These are phyloP conservation scores for Macrotis lagotis DNA, from an alignment of 2,113 vertebrate species.

Conservation along the genomic window DNA sequence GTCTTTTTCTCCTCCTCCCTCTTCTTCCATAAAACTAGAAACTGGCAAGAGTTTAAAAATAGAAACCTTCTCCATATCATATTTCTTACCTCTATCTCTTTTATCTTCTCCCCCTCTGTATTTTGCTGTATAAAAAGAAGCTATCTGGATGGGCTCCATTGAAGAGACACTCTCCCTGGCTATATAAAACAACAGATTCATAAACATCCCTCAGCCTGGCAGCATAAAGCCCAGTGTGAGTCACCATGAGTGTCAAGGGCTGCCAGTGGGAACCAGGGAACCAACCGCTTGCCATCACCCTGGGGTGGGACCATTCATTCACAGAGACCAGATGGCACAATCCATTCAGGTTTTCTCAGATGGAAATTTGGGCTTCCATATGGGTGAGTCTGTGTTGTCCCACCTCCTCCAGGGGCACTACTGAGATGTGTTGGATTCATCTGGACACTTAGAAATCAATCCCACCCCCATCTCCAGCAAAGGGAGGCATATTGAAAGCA, in stretches of 20 bases:
- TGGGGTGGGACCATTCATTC: not conserved
- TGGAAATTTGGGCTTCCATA: not conserved
- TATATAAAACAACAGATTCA: not conserved
- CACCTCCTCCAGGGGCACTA: not conserved
- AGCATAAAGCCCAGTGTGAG: not conserved
- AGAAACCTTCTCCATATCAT: conserved; percentile 44
- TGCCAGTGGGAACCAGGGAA: not conserved
- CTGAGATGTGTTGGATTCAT: not conserved
- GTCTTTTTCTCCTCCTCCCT: conserved; percentile 8
- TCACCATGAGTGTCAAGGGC: not conserved
- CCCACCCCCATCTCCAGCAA: not conserved
- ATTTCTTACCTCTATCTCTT: conserved; percentile 26
- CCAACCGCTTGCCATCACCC: not conserved
- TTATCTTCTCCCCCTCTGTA: conserved; percentile 59
- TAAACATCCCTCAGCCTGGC: no score
- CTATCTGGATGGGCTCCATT: conserved; percentile 19
- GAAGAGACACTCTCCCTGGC: conserved; percentile 27
- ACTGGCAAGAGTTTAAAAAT: conserved; percentile 62
- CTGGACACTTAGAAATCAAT: not conserved
- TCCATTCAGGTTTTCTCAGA: not conserved
- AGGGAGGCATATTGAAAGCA: not conserved
- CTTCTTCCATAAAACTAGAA: conserved; percentile 51
- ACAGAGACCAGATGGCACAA: not conserved
- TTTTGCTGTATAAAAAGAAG: conserved; percentile 65
- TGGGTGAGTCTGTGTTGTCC: not conserved